Base-by-base conservation (phyloP, 2,113 vertebrate species). In the Silurus meridionalis region DNA sequence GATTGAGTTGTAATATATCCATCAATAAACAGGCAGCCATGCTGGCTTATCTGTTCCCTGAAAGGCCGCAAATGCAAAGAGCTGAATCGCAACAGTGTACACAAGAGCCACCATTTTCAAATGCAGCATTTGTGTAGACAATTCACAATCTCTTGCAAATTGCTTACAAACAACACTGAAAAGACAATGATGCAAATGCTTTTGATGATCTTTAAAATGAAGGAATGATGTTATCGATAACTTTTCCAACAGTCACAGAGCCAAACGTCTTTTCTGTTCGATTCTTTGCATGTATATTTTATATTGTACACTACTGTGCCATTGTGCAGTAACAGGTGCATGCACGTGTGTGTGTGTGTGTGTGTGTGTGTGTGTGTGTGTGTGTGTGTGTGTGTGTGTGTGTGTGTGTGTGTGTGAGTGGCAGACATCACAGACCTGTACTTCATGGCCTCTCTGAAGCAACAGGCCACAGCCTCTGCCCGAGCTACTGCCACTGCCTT, bases 381-480 rank as follows among this genome's bases (percentile, higher is more conserved):
- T 88, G 86, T 83, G 93, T 23, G 89, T 87, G 86, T 84, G 93
- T 17, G 88, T 88, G 87, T 81, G 93, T 17, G 88, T 89, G 86
- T 85, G 93, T n/a, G 89, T 67, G 63, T 58, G 53, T 13, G 53
- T 2, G 50, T 7, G 75, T 88, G 87, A 84, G 93, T 17, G 88
- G 87, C 93, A 90, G 92, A 92, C 92, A 94, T 93, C 94, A 90
- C 92, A 96, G 94, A 94, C 94, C 95, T 94, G 94, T 94, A 94
- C 95, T 95, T 96, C 96, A 95, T 92, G 94, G 95, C 94, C 96
- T 96, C 95, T 93, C 94, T 94, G 94, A 93, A 94, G 94, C 94
- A 90, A 91, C 90, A 94, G 95, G 96, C 95, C 95, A 93, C 94
- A 96, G 96, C 96, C 96, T 96, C 95, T 95, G 96, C 93, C 95